Conservation (phyloP, 2,888 invertebrate species). For the Sepioteuthis lessoniana region DNA sequence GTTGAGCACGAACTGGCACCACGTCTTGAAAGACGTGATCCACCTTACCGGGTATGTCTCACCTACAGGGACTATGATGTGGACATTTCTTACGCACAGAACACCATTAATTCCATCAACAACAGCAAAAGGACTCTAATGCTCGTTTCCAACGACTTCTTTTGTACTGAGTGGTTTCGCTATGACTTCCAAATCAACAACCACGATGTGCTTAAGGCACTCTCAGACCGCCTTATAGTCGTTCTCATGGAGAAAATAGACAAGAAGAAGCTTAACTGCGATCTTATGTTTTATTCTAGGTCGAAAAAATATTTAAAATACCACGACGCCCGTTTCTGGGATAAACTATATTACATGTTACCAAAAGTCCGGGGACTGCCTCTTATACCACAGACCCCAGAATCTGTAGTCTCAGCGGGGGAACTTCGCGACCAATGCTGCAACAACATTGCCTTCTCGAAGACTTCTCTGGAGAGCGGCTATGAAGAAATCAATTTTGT, state of each 20-base stretch:
- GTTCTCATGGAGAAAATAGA: conserved; percentile 88
- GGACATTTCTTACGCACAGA: conserved; percentile 82
- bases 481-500: conserved; percentile 45
- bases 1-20: conserved; percentile 89
- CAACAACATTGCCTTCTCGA: conserved; percentile 47
- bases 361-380: conserved; percentile 75
- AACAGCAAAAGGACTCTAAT: conserved; percentile 89
- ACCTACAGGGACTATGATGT: conserved; percentile 66
- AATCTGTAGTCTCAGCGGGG: conserved; percentile 41
- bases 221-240: conserved; percentile 85
- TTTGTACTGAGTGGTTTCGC: conserved; percentile 92
- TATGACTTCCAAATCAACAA: conserved; percentile 92
- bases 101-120: conserved; percentile 90
- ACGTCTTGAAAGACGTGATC: conserved; percentile 86
- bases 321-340: conserved; percentile 95
- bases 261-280: conserved; percentile 87
- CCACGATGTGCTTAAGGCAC: conserved; percentile 84
- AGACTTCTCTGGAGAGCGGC: conserved; percentile 46
- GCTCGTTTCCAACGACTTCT: conserved; percentile 90
- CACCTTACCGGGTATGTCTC: conserved; percentile 79
- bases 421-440: conserved; percentile 45
- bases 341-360: conserved; percentile 88
- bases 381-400: conserved; percentile 44
- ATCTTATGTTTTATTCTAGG: conserved; percentile 89
- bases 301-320: conserved; percentile 88